A percentile compares a stretch with the other conserved stretches of the same genome.
Conservation (phyloP, 1,140 invertebrate species). For the Drosophila funebris region DNA sequence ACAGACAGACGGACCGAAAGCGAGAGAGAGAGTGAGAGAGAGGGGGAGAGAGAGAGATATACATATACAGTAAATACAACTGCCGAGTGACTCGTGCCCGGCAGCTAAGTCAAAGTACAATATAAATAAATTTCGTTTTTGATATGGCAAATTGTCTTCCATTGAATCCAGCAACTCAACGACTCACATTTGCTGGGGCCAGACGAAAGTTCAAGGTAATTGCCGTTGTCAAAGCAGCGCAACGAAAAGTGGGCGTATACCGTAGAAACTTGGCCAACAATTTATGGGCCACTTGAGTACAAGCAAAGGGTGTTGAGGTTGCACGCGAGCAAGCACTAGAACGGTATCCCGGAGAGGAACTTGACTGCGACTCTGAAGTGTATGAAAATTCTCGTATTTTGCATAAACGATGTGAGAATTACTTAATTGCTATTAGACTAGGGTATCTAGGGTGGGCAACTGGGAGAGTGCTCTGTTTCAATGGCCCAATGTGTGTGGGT, state of each 20-base stretch:
- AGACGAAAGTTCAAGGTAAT: conserved; percentile 75
- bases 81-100: conserved; percentile 45
- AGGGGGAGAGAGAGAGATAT: neutral
- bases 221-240: conserved; percentile 80
- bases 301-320: conserved; percentile 82
- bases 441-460: conserved; percentile 38
- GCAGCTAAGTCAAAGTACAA: conserved; percentile 48
- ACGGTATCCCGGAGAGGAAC: neutral
- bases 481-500: conserved; percentile 37
- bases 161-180: conserved; percentile 3
- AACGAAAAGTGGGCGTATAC: conserved; percentile 74
- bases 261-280: conserved; percentile 76
- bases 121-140: conserved; percentile 70
- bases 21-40: neutral
- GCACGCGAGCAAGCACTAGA: conserved; percentile 75
- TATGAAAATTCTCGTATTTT: conserved; percentile 63
- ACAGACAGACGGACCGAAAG: conserved; percentile 4
- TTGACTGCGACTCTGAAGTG: conserved; percentile 12
- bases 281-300: conserved; percentile 82
- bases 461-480: conserved; percentile 24
- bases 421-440: conserved; percentile 72
- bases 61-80: neutral
- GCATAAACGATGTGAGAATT: conserved; percentile 83
- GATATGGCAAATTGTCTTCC: conserved; percentile 46
- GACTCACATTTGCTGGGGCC: neutral